phyloP scores from a whole-genome alignment of 2,113 vertebrate species.

The Cephalopterus ornatus region DNA sequence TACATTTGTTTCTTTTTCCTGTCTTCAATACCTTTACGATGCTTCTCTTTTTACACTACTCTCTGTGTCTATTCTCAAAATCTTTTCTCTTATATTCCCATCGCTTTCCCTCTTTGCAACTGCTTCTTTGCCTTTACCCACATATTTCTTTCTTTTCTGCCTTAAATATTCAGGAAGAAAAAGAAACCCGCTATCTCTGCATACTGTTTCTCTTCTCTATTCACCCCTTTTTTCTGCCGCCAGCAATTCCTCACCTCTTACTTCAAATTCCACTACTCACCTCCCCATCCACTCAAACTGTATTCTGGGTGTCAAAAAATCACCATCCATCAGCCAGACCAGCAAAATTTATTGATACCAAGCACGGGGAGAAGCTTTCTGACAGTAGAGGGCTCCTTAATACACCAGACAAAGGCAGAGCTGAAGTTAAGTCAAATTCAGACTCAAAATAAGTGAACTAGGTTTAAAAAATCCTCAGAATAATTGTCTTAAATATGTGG shows the following conservation, averaged over 20 bases:
- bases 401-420: slow-evolving; percentile 31
- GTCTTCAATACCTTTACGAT: background rate
- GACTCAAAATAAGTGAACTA: background rate
- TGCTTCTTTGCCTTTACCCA: background rate
- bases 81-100: background rate
- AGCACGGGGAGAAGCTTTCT: slow-evolving; percentile 32
- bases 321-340: background rate
- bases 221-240: background rate
- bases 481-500: background rate
- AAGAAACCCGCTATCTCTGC: background rate
- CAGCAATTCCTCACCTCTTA: background rate
- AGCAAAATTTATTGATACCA: background rate
- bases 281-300: background rate
- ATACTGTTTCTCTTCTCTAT: background rate
- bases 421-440: background rate
- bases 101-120: background rate
- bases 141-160: background rate
- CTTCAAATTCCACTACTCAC: background rate
- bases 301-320: background rate
- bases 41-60: background rate
- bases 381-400: slow-evolving; percentile 65
- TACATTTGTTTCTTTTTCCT: background rate
- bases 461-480: background rate
- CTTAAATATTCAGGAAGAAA: background rate
- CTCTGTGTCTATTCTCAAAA: background rate